These are phyloP conservation scores for Neodiprion fabricii DNA, from an alignment of 1,140 invertebrate genomes.

Conservation along the genomic window DNA sequence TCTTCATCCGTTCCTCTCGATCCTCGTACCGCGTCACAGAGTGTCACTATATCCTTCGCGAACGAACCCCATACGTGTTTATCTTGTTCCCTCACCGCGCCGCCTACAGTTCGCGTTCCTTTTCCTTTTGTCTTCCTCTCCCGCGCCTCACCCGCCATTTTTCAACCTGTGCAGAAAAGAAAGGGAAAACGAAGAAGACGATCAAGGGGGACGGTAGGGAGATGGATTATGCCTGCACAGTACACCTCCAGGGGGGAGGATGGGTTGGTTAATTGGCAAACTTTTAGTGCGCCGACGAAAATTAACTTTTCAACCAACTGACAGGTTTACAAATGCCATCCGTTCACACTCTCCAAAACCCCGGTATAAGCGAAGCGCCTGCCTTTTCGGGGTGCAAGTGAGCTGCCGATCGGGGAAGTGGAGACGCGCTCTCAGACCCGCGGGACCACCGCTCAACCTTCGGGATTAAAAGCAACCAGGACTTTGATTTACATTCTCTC, in stretches of 20 bases:
- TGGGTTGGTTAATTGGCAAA: background rate
- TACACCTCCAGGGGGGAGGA: background rate
- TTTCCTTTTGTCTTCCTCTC: background rate
- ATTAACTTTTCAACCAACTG: slow-evolving; percentile 2
- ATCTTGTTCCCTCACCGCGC: background rate
- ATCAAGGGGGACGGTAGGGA: too few relatives aligned
- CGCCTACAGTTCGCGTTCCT: background rate
- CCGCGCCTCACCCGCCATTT: background rate
- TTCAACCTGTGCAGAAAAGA: too few relatives aligned
- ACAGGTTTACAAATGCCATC: slow-evolving; percentile 1
- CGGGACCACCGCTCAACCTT: background rate
- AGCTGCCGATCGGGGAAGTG: slow-evolving; percentile 1
- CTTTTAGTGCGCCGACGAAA: background rate
- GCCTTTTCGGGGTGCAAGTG: slow-evolving; percentile 13
- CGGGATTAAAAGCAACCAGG: background rate
- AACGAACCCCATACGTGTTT: background rate
- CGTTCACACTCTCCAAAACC: background rate
- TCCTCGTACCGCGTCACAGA: background rate
- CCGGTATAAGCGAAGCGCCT: background rate
- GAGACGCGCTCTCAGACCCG: background rate
- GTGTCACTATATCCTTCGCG: background rate
- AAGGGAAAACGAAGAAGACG: too few relatives aligned
- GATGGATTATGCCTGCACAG: too few relatives aligned
- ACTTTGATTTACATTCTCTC: slow-evolving; percentile 52
- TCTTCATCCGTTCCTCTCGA: background rate